phyloP scores from a whole-genome alignment of 2,888 invertebrate species.

The Noctuana brunneofusca region DNA sequence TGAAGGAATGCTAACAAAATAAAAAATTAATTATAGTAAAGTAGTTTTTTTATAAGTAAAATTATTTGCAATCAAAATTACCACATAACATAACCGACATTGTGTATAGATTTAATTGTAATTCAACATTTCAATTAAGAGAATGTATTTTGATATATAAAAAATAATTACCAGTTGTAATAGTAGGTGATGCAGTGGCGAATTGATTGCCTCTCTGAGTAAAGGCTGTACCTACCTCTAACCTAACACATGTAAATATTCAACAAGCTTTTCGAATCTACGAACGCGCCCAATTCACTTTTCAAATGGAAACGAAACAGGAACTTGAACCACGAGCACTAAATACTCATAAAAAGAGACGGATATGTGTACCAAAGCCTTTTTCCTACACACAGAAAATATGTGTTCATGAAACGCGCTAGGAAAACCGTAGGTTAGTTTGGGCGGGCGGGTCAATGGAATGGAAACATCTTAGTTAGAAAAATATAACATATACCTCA shows the following conservation, averaged over 20 bases:
- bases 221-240: conserved; percentile 53
- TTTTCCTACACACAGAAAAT: conserved; percentile 3
- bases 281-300: conserved; percentile 70
- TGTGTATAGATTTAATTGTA: too few species aligned
- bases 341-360: conserved; percentile 9
- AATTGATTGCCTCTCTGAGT: conserved; percentile 68
- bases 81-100: too few species aligned
- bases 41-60: too few species aligned
- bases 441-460: not conserved
- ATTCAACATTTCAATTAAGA: too few species aligned
- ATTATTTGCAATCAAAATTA: too few species aligned
- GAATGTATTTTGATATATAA: not conserved
- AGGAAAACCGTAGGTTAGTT: not conserved
- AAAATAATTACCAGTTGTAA: not conserved
- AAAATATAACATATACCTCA: not conserved
- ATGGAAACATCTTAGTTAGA: conserved; percentile 1
- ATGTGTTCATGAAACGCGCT: not conserved
- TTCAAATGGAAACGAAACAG: conserved; percentile 68
- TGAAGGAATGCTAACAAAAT: not conserved
- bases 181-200: conserved; percentile 41
- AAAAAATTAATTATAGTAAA: too few species aligned
- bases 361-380: not conserved
- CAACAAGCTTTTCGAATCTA: conserved; percentile 75
- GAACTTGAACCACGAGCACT: conserved; percentile 27
- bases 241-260: conserved; percentile 75